Conservation (phyloP, 2,113 vertebrate genomes). For the Pantherophis guttatus region DNA sequence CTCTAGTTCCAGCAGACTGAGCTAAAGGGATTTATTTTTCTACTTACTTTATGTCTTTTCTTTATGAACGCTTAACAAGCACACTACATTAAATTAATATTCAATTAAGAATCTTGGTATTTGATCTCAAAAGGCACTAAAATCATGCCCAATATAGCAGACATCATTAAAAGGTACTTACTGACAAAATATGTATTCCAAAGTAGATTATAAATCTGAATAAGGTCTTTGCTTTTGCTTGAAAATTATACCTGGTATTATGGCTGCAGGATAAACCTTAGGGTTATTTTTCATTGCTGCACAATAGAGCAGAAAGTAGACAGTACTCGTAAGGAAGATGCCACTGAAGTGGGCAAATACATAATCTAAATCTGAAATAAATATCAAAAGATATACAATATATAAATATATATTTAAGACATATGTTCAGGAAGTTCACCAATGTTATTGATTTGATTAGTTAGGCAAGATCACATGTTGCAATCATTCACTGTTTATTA, state of each 20-base stretch:
- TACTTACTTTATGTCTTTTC: not conserved
- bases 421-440: not conserved
- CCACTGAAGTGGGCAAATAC: slow-evolving; percentile 83
- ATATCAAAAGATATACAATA: not conserved
- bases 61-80: not conserved
- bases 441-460: not conserved
- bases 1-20: not conserved
- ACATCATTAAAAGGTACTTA: not conserved
- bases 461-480: not conserved
- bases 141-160: no score
- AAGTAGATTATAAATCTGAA: not conserved
- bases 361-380: slow-evolving; percentile 86
- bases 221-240: not conserved
- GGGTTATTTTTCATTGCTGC: slow-evolving; percentile 79
- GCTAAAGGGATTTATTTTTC: not conserved
- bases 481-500: not conserved
- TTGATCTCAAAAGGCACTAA: not conserved
- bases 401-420: not conserved
- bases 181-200: not conserved
- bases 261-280: slow-evolving; percentile 76
- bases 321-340: slow-evolving; percentile 82
- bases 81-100: not conserved
- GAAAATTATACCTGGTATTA: slow-evolving; percentile 80
- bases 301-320: slow-evolving; percentile 87
- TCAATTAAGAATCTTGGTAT: not conserved